phyloP scores from a whole-genome alignment of 30 jellyfish, hydroid and myxozoan genomes.

The Turritopsis rubra region DNA sequence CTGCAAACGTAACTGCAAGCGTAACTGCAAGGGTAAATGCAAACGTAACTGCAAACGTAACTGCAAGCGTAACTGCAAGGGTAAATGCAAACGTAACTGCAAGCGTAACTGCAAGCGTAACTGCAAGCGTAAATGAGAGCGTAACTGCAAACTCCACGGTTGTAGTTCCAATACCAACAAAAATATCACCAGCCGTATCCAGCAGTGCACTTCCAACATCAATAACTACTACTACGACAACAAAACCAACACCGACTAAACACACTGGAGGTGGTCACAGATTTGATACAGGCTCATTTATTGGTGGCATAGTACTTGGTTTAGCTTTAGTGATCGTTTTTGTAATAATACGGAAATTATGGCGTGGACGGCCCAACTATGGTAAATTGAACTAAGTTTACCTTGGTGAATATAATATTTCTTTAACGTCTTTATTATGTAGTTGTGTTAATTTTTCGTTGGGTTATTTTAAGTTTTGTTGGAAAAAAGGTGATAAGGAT shows the following conservation, averaged over 20 bases:
- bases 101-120: background rate
- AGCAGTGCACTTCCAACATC: background rate
- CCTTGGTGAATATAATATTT: background rate
- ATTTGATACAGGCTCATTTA: constrained; percentile 76
- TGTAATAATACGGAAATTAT: constrained; percentile 1
- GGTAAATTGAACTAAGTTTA: background rate
- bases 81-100: background rate
- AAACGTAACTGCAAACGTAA: too few relatives aligned
- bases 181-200: background rate
- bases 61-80: too few relatives aligned
- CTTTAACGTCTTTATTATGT: background rate
- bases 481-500: too few relatives aligned
- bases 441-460: background rate
- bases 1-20: too few relatives aligned
- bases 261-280: constrained; percentile 30
- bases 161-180: background rate
- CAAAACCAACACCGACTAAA: constrained; percentile 24
- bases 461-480: background rate
- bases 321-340: constrained; percentile 40
- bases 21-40: too few relatives aligned
- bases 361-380: constrained; percentile 8
- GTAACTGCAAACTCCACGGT: background rate
- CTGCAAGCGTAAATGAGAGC: background rate
- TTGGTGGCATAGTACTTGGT: constrained; percentile 77
- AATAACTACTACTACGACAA: background rate